Evolutionary conservation across 1,140 invertebrate species (phyloP).

Genomic region (Idris sp.): DNA sequence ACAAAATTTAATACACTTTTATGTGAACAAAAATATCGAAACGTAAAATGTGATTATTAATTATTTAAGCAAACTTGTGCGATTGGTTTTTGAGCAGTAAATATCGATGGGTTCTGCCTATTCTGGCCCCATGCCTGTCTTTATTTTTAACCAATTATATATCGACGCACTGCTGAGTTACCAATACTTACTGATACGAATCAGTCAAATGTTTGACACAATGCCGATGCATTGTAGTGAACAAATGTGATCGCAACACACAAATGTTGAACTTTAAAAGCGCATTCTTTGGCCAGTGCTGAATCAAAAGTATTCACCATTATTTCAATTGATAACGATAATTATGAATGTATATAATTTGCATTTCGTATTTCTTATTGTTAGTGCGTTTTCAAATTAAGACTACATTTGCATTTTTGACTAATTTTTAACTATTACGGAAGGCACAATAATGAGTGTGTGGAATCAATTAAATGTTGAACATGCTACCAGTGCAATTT

Average conservation of each 20-base stretch:
- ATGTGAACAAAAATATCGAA: no score
- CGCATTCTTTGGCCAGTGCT: not conserved
- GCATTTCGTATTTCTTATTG: no score
- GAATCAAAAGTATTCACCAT: no score
- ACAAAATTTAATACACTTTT: no score
- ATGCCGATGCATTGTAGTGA: conserved; percentile 36
- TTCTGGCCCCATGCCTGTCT: conserved; percentile 70
- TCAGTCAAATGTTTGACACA: conserved; percentile 58
- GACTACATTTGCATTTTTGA: no score
- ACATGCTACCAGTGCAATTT: conserved; percentile 80
- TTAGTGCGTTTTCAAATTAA: no score
- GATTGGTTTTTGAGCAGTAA: no score
- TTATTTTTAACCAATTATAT: conserved; percentile 78
- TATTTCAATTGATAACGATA: no score
- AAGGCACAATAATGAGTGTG: conserved; percentile 81
- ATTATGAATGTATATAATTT: no score
- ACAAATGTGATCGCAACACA: not conserved
- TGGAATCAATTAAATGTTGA: conserved; percentile 83
- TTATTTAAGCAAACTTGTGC: no score
- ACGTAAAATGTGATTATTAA: no score
- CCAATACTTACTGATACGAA: conserved; percentile 54
- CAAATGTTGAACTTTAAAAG: conserved; percentile 12
- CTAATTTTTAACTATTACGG: no score
- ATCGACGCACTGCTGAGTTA: conserved; percentile 59
- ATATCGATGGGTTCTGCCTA: conserved; percentile 64